Percentiles rank a stretch among this genome's conserved stretches.
Conservation (phyloP, 2,113 vertebrate genomes). For the Actinemys pallida region DNA sequence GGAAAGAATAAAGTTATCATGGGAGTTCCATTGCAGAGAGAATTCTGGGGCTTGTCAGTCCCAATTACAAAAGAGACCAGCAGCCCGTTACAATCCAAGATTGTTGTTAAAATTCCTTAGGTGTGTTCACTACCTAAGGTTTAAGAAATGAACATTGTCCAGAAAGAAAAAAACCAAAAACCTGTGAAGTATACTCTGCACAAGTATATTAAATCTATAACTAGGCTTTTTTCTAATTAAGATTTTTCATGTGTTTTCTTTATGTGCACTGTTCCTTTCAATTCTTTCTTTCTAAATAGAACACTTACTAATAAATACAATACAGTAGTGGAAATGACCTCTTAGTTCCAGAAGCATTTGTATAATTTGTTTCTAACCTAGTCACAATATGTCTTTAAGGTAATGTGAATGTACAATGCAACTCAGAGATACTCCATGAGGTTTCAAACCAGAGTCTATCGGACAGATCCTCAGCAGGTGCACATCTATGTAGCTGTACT, state of each 20-base stretch:
- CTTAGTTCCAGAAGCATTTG: not conserved
- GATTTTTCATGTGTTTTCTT: not conserved
- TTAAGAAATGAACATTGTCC: not conserved
- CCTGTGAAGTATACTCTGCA: not conserved
- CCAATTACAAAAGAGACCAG: constrained; percentile 53
- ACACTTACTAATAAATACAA: not conserved
- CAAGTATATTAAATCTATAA: not conserved
- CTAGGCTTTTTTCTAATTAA: not conserved
- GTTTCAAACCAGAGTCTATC: not conserved
- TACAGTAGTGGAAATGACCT: not conserved
- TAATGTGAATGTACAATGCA: not conserved
- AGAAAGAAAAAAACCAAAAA: not conserved
- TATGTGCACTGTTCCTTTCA: not conserved
- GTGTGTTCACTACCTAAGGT: not conserved
- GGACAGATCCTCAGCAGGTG: not conserved
- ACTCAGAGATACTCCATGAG: not conserved
- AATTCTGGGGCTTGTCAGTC: constrained; percentile 60
- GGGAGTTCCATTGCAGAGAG: constrained; percentile 41
- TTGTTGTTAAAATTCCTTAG: not conserved
- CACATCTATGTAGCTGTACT: not conserved
- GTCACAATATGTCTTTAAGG: not conserved
- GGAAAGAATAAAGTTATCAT: constrained; percentile 69
- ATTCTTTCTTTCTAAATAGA: not conserved
- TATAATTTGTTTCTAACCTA: not conserved
- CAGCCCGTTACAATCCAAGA: not conserved